Evolutionary conservation across 2,797 vertebrate species (phyloP).

Genomic region (Todus mexicanus): DNA sequence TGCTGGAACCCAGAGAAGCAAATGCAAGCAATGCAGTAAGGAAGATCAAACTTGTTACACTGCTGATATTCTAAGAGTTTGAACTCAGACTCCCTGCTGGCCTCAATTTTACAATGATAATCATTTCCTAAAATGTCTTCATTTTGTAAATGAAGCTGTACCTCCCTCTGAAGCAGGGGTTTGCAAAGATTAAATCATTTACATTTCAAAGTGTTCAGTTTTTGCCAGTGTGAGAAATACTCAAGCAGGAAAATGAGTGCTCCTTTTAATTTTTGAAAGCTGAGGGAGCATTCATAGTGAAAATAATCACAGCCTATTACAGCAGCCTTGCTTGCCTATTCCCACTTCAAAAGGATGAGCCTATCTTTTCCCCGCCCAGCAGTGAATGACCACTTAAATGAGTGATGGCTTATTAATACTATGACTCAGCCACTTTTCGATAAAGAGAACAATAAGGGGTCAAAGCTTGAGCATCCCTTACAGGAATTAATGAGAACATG

Average conservation of each 20-base stretch:
- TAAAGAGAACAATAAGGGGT: conserved; percentile 74
- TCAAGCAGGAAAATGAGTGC: conserved; percentile 44
- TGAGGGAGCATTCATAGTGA: conserved; percentile 57
- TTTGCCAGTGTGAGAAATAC: conserved; percentile 64
- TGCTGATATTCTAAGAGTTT: conserved; percentile 20
- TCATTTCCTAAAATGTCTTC: conserved; percentile 71
- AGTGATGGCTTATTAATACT: conserved; percentile 82
- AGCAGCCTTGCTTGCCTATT: conserved; percentile 54
- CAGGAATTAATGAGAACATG: conserved; percentile 76
- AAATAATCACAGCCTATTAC: conserved; percentile 67
- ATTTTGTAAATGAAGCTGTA: conserved; percentile 65
- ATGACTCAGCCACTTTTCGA: conserved; percentile 79
- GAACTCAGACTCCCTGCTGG: conserved; percentile 30
- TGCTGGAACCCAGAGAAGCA: conserved; percentile 67
- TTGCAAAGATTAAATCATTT: conserved; percentile 71
- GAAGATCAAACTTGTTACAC: conserved; percentile 28
- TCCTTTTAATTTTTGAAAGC: conserved; percentile 52
- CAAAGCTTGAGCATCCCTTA: conserved; percentile 79
- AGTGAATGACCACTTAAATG: conserved; percentile 71
- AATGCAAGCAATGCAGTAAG: conserved; percentile 38
- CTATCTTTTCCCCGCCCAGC: conserved; percentile 58
- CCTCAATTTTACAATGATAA: conserved; percentile 57
- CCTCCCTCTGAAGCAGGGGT: conserved; percentile 56
- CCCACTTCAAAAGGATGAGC: conserved; percentile 65
- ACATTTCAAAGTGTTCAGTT: conserved; percentile 71